Evolutionary conservation across 1,140 invertebrate species (phyloP).

Genomic region (Heliconius eleuchia): DNA sequence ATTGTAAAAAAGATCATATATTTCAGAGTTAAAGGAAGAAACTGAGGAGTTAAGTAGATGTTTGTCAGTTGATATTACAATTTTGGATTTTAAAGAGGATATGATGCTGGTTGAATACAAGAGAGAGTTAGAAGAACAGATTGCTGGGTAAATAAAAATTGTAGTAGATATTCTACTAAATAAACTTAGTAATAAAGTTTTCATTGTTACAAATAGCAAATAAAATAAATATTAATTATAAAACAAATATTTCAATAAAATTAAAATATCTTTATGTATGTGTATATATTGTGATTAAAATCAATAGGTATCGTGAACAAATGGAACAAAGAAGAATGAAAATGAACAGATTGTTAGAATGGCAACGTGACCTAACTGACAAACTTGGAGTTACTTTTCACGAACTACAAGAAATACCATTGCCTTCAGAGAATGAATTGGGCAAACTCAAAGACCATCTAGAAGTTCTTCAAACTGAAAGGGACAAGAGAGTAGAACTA

Average conservation of each 20-base stretch:
- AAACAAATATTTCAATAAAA: background rate
- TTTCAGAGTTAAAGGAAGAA: constrained; percentile 67
- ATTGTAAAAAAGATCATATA: background rate
- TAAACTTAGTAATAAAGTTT: too few species aligned
- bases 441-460: constrained; percentile 78
- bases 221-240: too few species aligned
- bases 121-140: constrained; percentile 66
- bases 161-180: background rate
- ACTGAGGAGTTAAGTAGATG: constrained; percentile 67
- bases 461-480: constrained; percentile 80
- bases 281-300: background rate
- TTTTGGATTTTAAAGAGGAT: constrained; percentile 65
- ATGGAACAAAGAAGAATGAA: constrained; percentile 64
- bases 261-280: background rate
- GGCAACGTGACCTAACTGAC: constrained; percentile 70
- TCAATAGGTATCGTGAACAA: constrained; percentile 67
- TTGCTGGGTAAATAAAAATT: constrained; percentile 54
- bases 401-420: constrained; percentile 69
- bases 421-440: constrained; percentile 81
- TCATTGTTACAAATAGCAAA: too few species aligned
- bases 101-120: constrained; percentile 70
- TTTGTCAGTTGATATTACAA: constrained; percentile 67
- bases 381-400: constrained; percentile 73
- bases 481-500: constrained; percentile 78
- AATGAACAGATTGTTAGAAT: constrained; percentile 68